phyloP scores from a whole-genome alignment of 2,797 vertebrate species.

The Streptopelia turtur region DNA sequence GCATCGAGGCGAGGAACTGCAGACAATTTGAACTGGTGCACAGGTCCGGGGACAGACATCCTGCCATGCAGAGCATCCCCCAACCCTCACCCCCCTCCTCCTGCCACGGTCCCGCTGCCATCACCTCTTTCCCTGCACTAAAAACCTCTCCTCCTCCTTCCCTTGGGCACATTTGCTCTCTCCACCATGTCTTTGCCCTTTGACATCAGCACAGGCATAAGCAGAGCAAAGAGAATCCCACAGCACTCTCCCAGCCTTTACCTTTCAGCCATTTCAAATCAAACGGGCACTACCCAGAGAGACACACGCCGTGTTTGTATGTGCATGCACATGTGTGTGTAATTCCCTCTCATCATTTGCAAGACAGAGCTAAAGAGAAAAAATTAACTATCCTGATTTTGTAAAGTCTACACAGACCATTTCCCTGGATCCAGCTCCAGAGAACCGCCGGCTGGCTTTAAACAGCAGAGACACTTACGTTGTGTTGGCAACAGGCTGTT shows the following conservation, averaged over 20 bases:
- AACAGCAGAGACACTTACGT: constrained; percentile 74
- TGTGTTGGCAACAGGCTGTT: constrained; percentile 72
- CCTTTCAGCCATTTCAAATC: background rate
- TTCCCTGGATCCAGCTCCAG: background rate
- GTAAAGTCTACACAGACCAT: background rate
- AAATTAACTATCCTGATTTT: background rate
- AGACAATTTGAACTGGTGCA: background rate
- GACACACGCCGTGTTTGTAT: fast-evolving
- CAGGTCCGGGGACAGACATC: background rate
- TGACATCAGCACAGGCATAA: background rate
- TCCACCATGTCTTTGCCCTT: background rate
- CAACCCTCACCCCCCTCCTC: background rate
- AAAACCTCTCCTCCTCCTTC: background rate
- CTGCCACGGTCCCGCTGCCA: background rate
- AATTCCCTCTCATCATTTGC: background rate
- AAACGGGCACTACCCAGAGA: background rate
- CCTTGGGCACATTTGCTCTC: background rate
- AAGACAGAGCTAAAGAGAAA: background rate
- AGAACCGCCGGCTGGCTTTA: background rate
- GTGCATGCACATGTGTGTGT: fast-evolving
- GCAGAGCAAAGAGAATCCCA: background rate
- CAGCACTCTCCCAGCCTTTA: background rate
- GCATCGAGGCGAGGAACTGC: background rate
- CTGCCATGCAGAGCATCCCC: background rate
- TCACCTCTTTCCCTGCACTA: background rate